Evolutionary conservation across 2,888 invertebrate genomes (phyloP), one percentile per base, ranked within the genome.

Genomic region (Archips crataeganus): DNA sequence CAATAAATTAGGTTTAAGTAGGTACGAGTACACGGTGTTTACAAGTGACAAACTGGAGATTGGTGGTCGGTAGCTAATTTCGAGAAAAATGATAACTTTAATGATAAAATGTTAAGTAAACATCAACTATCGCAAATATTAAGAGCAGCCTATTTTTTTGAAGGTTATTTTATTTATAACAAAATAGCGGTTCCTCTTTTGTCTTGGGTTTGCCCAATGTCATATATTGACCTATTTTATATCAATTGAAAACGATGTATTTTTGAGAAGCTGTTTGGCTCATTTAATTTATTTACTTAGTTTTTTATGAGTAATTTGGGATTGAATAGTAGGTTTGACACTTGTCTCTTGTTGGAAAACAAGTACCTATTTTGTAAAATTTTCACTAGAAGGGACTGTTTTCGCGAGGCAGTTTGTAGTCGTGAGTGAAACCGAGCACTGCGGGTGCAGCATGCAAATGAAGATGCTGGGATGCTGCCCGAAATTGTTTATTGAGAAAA

Each of bases 381-480:
- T 34, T 70, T 23, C 8, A 13, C 51, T 59, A 45, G 60, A 32
- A 60, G 39, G 63, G 39, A 59, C 59, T 51, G 68, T 59, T 69
- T 69, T 64, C 51, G 51, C 49, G 60, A 64, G 59, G 69, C 60
- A 73, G 73, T 61, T 66, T 60, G 47, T 60, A 66, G 60, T 80
- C 80, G 81, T 81, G 81, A 85, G 82, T 81, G 81, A 85, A 85
- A 84, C 76, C 70, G 73, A 71, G 74, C 77, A 77, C 79, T 77
- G 81, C 84, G 72, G 75, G 79, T 76, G 79, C 79, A 77, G 80
- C 78, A 85, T 84, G 84, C 81, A 83, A 85, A 87, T 85, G 76
- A 79, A 76, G 75, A 77, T 75, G 77, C 74, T 75, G 60, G 68
- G 73, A 74, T 69, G 69, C 73, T 69, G 73, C 39, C 60, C 69